Base-by-base conservation (phyloP, 2,113 vertebrate species). In the Sceloporus undulatus region DNA sequence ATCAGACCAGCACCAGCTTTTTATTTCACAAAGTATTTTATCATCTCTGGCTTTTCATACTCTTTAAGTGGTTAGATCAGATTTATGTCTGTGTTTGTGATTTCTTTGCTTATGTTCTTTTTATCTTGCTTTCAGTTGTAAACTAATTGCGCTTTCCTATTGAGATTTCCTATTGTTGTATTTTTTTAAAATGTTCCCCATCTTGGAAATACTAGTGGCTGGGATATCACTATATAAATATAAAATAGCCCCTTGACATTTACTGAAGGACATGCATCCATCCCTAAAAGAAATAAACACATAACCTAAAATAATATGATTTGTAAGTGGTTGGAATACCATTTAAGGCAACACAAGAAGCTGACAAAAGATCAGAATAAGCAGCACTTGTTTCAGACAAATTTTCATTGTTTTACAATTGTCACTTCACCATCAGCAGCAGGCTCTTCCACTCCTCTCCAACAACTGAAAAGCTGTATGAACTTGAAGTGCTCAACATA, bases 401-500 rank as follows among this genome's bases (percentile, higher is more conserved):
- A 95, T 91, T 93, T 95, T 92, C 95, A 92, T 94, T 96, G 95
- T 96, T 96, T 95, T 90, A 80, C 93, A 78, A 87, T 70, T 93
- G 93, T 93, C 94, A 83, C 3, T 80, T 34, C 8, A 10, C 54
- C 16, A 34, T 88, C 94, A 76, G 93, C 94, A 95, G 96, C 95
- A 27, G 23, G 25, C 42, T 19, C 56, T 21, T 5, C 21, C 75
- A 38, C 8, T 2, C 16, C 68, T 25, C 38, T 29, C 18, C 42
- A 52, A 21, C 4, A 52, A 25, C 95, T 89, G 5, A 85, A 85
- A 91, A 94, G 95, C 91, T 93, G 87, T 93, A 90, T 95, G 96
- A 97, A 96, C 95, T 96, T 94, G 94, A 93, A 95, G 96, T 93
- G 92, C 92, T 94, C 93, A 94, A 97, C 96, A 96, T 96, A 95